These are phyloP conservation scores for Panthera leo DNA, from an alignment of 2,113 vertebrate species.

Conservation along the genomic window DNA sequence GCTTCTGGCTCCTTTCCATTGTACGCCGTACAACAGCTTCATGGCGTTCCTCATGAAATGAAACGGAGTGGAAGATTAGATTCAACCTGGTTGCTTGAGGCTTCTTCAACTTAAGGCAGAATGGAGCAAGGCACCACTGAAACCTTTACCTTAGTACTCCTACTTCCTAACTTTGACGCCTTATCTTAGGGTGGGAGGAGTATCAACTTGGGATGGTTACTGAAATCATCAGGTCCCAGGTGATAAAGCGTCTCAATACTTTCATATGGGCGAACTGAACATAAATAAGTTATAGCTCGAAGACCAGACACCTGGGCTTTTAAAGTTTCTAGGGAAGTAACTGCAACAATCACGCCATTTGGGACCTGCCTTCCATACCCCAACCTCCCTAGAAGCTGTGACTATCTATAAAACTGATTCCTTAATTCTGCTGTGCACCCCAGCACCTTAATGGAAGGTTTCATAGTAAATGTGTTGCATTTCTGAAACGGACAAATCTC, in stretches of 20 bases:
- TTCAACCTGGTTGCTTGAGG: background rate
- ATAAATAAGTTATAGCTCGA: background rate
- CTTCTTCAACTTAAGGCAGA: background rate
- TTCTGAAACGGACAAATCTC: rapidly evolving
- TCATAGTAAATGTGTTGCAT: rapidly evolving
- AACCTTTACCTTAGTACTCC: background rate
- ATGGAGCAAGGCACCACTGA: background rate
- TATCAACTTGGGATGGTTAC: background rate
- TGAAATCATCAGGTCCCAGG: background rate
- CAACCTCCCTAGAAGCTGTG: too few species aligned
- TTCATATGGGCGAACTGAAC: background rate
- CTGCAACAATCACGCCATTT: background rate
- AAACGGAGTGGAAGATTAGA: constrained; percentile 30
- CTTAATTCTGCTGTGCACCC: background rate
- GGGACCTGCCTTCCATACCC: too few species aligned
- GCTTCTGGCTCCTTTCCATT: constrained; percentile 93
- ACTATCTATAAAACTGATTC: background rate
- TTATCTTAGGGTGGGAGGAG: background rate
- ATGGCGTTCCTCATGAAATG: constrained; percentile 91
- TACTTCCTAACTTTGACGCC: background rate
- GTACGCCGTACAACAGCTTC: constrained; percentile 93
- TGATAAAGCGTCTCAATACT: background rate
- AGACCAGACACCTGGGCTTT: background rate
- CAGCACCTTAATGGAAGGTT: rapidly evolving
- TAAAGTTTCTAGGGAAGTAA: background rate